Evolutionary conservation across 2,888 invertebrate species (phyloP).

Genomic region (Ommatoiulus sabulosus): DNA sequence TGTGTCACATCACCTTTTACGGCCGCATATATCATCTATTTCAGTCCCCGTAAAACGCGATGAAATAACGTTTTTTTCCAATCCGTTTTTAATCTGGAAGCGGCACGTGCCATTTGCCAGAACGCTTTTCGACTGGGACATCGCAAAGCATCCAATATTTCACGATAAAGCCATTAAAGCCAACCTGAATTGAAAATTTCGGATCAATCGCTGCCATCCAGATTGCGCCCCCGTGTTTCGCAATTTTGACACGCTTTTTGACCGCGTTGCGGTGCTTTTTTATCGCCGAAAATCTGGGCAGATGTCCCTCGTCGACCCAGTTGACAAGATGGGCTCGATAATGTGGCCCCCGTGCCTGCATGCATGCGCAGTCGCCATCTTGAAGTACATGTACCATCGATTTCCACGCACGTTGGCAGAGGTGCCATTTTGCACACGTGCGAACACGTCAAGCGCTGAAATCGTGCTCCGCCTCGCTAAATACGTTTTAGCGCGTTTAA

Average conservation of each 20-base stretch:
- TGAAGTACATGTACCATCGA: background rate
- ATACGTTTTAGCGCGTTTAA: background rate
- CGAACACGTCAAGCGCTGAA: background rate
- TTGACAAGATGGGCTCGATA: background rate
- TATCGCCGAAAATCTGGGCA: background rate
- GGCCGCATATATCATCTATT: background rate
- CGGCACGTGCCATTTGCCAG: background rate
- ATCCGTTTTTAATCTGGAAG: conserved; percentile 11
- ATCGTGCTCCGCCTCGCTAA: conserved; percentile 1
- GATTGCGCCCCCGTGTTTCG: background rate
- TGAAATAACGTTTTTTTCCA: conserved; percentile 34
- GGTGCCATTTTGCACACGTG: conserved; percentile 15
- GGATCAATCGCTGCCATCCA: background rate
- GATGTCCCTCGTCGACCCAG: background rate
- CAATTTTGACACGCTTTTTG: background rate
- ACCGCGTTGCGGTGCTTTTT: background rate
- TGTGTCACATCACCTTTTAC: background rate
- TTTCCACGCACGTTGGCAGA: too few relatives aligned
- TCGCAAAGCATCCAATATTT: background rate
- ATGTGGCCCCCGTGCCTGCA: background rate
- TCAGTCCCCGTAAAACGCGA: background rate
- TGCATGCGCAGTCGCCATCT: background rate
- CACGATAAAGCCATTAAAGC: background rate
- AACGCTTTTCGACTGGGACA: background rate
- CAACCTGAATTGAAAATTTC: conserved; percentile 11